Evolutionary conservation across 2,113 vertebrate genomes (phyloP), one percentile per base, ranked within the genome.

Genomic region (Pionites leucogaster): DNA sequence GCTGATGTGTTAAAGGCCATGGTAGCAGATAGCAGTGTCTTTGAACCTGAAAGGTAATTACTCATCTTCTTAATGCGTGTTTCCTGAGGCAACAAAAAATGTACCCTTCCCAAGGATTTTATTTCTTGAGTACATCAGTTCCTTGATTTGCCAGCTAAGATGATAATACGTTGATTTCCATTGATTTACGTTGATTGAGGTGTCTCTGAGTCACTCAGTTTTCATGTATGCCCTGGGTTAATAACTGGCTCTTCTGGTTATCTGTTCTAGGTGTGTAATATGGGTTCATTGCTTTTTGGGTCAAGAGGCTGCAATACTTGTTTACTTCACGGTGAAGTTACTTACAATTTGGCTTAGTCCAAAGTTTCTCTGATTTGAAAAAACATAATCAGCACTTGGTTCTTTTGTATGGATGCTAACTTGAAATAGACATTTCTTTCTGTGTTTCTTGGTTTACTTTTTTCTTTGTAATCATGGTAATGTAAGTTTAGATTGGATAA

Each of bases 1-100:
- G 98, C 98, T 4, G 99, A 99, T 93, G 98, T 99, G 68, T 98
- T 99, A 92, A 99, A 99, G 90, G 99, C 99, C 88, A 99, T 99
- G 99, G 95, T 99, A 72, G 95, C 98, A 71, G 98, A 99, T 19
- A 99, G 97, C 97, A 98, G 97, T 94, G 63, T 97, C 69, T 88
- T 96, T 41, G 99, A 99, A 50, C 98, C 98, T 52, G 99, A 99
- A 49, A 99, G 98, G 99, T 99, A 96, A 99, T 33, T 71, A 80
- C 44, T 91, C 33, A 20, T 88, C 41, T 82, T 96, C 87, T 80
- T 89, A 83, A 87, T 88, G 55, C 60, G 55, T 86, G 76, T 85
- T 95, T 95, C 59, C 55, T 50, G 81, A 89, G 52, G 80, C 59
- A 62, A 71, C 29, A 95, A 35, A 89, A 88, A 83, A 23, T 7